A percentile compares a stretch with the other conserved stretches of the same genome.
phyloP scores from a whole-genome alignment of 2,888 invertebrate genomes.

The Pilophorus perplexus region DNA sequence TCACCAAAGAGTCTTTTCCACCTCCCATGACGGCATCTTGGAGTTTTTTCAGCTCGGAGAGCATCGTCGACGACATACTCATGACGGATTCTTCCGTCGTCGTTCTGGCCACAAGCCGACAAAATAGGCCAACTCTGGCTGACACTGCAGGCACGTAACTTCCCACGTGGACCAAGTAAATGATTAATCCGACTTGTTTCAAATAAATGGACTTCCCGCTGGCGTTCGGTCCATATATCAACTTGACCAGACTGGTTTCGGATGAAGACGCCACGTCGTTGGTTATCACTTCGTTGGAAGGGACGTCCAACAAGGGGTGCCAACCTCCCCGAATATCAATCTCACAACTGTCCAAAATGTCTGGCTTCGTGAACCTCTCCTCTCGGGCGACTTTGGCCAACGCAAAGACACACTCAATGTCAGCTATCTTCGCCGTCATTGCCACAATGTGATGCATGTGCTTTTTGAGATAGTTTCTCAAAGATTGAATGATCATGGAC shows the following conservation, averaged over 20 bases:
- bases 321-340: slow-evolving; percentile 66
- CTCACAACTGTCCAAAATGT: slow-evolving; percentile 58
- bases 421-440: slow-evolving; percentile 56
- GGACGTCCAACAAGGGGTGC: slow-evolving; percentile 74
- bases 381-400: slow-evolving; percentile 66
- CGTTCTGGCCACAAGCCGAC: slow-evolving; percentile 73
- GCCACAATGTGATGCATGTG: slow-evolving; percentile 51
- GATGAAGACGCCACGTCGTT: slow-evolving; percentile 67
- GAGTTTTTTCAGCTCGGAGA: slow-evolving; percentile 80
- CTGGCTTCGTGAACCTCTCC: slow-evolving; percentile 65
- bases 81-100: slow-evolving; percentile 74
- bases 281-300: slow-evolving; percentile 58
- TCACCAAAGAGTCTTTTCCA: slow-evolving; percentile 65
- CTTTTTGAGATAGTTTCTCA: slow-evolving; percentile 63
- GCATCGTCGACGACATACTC: slow-evolving; percentile 78
- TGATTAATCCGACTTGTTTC: slow-evolving; percentile 72
- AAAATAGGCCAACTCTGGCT: slow-evolving; percentile 69
- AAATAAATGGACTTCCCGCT: slow-evolving; percentile 91
- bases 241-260: slow-evolving; percentile 62
- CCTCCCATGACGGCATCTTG: slow-evolving; percentile 58
- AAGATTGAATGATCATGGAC: slow-evolving; percentile 68
- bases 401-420: slow-evolving; percentile 69
- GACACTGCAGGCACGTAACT: slow-evolving; percentile 80
- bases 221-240: slow-evolving; percentile 86
- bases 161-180: slow-evolving; percentile 84